Percentiles rank a stretch among this genome's conserved stretches.
These are phyloP conservation scores for Celastrina argiolus DNA, from an alignment of 2,888 invertebrate genomes.

Conservation along the genomic window DNA sequence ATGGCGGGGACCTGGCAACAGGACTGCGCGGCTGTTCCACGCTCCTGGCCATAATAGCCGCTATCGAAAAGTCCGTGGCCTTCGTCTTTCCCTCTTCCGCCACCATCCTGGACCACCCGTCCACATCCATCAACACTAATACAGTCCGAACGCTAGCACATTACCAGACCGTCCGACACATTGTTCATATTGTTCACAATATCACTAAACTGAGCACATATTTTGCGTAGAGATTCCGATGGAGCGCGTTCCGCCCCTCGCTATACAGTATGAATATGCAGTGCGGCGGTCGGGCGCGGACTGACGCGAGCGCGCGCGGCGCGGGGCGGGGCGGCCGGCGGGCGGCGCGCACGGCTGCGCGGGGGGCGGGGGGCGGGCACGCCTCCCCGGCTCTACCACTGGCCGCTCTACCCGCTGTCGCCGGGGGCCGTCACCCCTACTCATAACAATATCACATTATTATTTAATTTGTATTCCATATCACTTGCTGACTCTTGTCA, in stretches of 20 bases:
- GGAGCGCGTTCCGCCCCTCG: conserved; percentile 28
- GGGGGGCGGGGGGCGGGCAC: conserved; percentile 42
- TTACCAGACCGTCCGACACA: conserved; percentile 60
- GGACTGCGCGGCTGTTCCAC: conserved; percentile 68
- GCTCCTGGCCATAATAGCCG: conserved; percentile 92
- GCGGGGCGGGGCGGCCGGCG: conserved; percentile 43
- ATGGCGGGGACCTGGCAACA: conserved; percentile 64
- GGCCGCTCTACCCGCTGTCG: conserved; percentile 65
- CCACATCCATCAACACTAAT: conserved; percentile 72
- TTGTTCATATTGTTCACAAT: conserved; percentile 38
- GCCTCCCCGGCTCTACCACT: conserved; percentile 47
- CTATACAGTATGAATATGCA: conserved; percentile 39
- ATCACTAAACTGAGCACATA: conserved; percentile 28
- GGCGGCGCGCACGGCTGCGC: conserved; percentile 44
- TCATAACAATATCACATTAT: conserved; percentile 58
- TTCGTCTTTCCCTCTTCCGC: conserved; percentile 69
- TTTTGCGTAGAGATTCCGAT: conserved; percentile 25
- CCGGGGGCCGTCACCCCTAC: conserved; percentile 47
- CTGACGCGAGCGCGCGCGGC: conserved; percentile 53
- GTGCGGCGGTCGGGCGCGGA: conserved; percentile 64
- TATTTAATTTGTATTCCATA: conserved; percentile 45
- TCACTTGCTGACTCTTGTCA: conserved; percentile 40
- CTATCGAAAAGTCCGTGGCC: conserved; percentile 97
- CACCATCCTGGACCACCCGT: conserved; percentile 74
- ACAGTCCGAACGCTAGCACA: conserved; percentile 42